Conservation (phyloP, 2,888 invertebrate species). For the Yponomeuta malinellus region DNA sequence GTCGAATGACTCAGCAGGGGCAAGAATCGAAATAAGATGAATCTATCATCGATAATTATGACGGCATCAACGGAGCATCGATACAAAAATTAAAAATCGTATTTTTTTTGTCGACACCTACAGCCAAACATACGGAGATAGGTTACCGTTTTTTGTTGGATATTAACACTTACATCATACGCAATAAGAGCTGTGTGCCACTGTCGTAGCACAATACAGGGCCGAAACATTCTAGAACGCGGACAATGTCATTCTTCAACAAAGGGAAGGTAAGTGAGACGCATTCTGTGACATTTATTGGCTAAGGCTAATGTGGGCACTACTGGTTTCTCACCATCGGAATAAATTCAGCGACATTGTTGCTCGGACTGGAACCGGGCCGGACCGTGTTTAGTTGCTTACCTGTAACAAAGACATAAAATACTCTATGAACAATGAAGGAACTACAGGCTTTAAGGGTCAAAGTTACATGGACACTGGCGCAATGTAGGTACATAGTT, state of each 20-base stretch:
- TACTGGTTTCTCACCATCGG: slow-evolving; percentile 1
- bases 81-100: slow-evolving; percentile 27
- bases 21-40: slow-evolving; percentile 44
- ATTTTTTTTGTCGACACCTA: slow-evolving; percentile 12
- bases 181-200: no score
- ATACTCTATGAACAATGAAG: background rate
- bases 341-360: slow-evolving; percentile 6
- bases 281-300: slow-evolving; percentile 8
- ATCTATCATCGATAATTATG: slow-evolving; percentile 43
- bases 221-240: background rate
- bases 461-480: background rate
- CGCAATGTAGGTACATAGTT: no score
- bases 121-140: background rate
- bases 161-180: no score
- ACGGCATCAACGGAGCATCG: slow-evolving; percentile 36
- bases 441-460: background rate
- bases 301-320: background rate
- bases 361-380: slow-evolving; percentile 7
- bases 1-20: slow-evolving; percentile 42
- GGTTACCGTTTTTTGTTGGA: no score
- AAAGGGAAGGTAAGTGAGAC: slow-evolving; percentile 10
- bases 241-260: background rate
- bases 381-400: slow-evolving; percentile 17
- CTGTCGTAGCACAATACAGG: no score
- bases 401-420: slow-evolving; percentile 46